A percentile compares a stretch with the other conserved stretches of the same genome.
Conservation (phyloP, 2,113 vertebrate genomes). For the Megaptera novaeangliae region DNA sequence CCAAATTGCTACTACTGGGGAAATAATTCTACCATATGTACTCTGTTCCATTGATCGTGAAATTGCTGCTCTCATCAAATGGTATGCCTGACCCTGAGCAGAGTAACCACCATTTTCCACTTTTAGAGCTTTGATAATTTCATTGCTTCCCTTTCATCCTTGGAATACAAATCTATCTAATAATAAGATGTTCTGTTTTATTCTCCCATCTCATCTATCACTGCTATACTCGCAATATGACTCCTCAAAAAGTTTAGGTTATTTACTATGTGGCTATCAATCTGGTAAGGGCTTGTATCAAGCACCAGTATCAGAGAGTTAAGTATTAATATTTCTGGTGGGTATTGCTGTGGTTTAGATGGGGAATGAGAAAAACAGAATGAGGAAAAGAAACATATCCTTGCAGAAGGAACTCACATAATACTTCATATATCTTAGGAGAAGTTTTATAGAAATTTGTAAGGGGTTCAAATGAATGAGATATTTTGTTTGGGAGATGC, state of each 20-base stretch:
- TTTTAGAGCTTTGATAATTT: not conserved
- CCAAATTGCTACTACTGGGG: not conserved
- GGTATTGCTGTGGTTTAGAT: not conserved
- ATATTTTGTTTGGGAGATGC: not conserved
- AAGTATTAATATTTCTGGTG: not conserved
- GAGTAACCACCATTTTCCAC: not conserved
- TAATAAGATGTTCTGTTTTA: not conserved
- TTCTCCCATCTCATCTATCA: not conserved
- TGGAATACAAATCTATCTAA: not conserved
- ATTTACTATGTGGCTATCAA: not conserved
- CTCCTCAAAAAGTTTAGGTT: not conserved
- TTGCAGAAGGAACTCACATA: not conserved
- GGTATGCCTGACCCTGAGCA: not conserved
- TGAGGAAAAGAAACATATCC: not conserved
- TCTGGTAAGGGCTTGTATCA: not conserved
- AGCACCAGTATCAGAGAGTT: accelerated
- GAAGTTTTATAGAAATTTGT: not conserved
- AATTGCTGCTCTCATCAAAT: not conserved
- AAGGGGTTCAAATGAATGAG: not conserved
- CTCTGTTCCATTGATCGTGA: not conserved
- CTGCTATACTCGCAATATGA: not conserved
- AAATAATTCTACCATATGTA: conserved; percentile 14
- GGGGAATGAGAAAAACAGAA: not conserved
- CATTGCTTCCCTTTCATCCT: not conserved
- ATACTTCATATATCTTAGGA: not conserved